Evolutionary conservation across 2,113 vertebrate genomes (phyloP), one percentile per base, ranked within the genome.

Genomic region (Corythornis vintsioides): DNA sequence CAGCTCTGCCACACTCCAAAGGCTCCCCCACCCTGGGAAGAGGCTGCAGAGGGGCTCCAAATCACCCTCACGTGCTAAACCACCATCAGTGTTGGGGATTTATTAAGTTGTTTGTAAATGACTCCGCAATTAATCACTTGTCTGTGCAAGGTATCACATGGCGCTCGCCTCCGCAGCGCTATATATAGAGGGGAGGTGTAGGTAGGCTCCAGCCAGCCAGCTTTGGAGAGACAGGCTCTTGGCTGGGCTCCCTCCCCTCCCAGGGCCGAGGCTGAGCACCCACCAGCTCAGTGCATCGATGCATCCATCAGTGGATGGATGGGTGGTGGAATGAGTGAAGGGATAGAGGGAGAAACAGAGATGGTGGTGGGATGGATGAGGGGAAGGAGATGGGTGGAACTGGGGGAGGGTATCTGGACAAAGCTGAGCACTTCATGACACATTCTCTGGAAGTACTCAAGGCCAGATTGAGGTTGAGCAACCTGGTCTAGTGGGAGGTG

Each of bases 51-150:
- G 42, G 40, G 67, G n/a, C 57, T 33, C 35, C 59, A 43, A 81
- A n/a, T 24, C 50, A 13, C 20, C 15, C 22, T 52, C 83, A 26
- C 13, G 4, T 24, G 66, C 88, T 45, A 10, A 71, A 26, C 28
- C 47, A 11, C 66, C 45, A 2, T 5, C 28, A 8, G 1, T 26
- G 64, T 26, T 7, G 9, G 70, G 50, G 1, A 48, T 65, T 83
- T 80, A 83, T 86, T 80, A 76, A 88, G 75, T 40, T 78, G 84
- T 82, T 90, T 85, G 91, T 64, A 81, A 92, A 87, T 81, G 89
- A 56, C 89, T 73, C 50, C 8, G 50, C 83, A 48, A 69, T 92
- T 92, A 89, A 92, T 95, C 89, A 84, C 78, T 69, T 10, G 35
- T 29, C 33, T 6, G 72, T 55, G 78, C 59, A 15, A 53, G 33